These are phyloP conservation scores for Gerris buenoi DNA, from an alignment of 1,140 invertebrate genomes.

Conservation along the genomic window DNA sequence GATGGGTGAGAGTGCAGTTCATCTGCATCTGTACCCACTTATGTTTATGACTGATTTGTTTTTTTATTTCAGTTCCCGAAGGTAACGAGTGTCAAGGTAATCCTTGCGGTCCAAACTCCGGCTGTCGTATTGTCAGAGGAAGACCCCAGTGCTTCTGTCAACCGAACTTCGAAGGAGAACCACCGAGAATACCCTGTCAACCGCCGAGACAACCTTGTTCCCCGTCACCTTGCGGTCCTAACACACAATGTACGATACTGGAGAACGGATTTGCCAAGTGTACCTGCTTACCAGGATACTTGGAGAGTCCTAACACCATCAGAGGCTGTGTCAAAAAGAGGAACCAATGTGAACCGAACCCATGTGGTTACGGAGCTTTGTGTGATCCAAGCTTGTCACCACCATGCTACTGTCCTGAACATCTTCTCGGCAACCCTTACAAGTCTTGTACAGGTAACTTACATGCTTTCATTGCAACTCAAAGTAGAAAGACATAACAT, in stretches of 20 bases:
- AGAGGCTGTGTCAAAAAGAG: conserved; percentile 59
- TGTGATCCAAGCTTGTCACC: conserved; percentile 60
- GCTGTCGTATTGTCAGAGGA: conserved; percentile 53
- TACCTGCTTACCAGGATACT: conserved; percentile 62
- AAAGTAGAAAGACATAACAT: no score
- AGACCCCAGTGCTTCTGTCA: conserved; percentile 67
- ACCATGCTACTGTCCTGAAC: conserved; percentile 64
- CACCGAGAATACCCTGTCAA: conserved; percentile 47
- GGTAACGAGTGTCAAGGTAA: conserved; percentile 69
- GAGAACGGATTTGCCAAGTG: conserved; percentile 75
- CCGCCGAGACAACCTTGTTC: conserved; percentile 60
- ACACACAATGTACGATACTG: conserved; percentile 65
- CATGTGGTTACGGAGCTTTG: conserved; percentile 58
- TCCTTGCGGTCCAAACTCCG: conserved; percentile 66
- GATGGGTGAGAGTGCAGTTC: no score
- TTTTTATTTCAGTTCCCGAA: conserved; percentile 52
- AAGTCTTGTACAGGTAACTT: conserved; percentile 42
- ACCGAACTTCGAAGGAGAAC: conserved; percentile 74
- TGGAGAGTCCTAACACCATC: conserved; percentile 75
- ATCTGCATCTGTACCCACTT: no score
- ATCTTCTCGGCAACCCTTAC: conserved; percentile 61
- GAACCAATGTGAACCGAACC: conserved; percentile 66
- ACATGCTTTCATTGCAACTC: background rate
- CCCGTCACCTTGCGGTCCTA: conserved; percentile 72
- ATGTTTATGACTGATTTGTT: background rate